These are phyloP conservation scores for Eustalomyia histrio DNA, from an alignment of 2,888 invertebrate species.

Conservation along the genomic window DNA sequence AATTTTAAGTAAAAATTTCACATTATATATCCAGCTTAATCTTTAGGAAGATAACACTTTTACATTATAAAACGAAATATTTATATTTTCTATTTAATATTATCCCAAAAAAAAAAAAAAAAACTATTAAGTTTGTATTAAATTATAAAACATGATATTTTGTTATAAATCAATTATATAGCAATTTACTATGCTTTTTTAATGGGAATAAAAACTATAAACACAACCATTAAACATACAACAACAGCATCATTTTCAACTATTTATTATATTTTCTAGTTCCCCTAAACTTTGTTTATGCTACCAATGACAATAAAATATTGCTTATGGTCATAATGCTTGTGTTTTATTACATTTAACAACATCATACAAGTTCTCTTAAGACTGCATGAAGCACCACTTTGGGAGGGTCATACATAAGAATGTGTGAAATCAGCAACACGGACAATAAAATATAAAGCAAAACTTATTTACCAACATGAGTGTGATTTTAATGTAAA, in stretches of 20 bases:
- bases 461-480: not conserved
- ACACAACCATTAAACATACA: not conserved
- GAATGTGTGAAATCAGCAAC: not conserved
- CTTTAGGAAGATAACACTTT: too few relatives aligned
- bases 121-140: not conserved
- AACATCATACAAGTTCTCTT: slow-evolving; percentile 8
- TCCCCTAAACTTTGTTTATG: not conserved
- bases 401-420: not conserved
- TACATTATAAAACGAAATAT: too few relatives aligned
- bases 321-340: not conserved
- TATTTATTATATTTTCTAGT: not conserved
- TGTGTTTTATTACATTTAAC: not conserved
- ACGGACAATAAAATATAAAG: not conserved
- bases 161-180: not conserved
- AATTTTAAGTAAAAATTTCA: too few relatives aligned
- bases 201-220: not conserved
- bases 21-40: too few relatives aligned
- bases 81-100: too few relatives aligned
- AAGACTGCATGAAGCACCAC: not conserved
- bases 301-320: not conserved
- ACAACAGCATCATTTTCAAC: not conserved
- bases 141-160: not conserved
- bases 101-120: too few relatives aligned
- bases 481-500: too few relatives aligned
- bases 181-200: not conserved